Base-by-base conservation (phyloP, 2,113 vertebrate species). In the Trogon melanurus region DNA sequence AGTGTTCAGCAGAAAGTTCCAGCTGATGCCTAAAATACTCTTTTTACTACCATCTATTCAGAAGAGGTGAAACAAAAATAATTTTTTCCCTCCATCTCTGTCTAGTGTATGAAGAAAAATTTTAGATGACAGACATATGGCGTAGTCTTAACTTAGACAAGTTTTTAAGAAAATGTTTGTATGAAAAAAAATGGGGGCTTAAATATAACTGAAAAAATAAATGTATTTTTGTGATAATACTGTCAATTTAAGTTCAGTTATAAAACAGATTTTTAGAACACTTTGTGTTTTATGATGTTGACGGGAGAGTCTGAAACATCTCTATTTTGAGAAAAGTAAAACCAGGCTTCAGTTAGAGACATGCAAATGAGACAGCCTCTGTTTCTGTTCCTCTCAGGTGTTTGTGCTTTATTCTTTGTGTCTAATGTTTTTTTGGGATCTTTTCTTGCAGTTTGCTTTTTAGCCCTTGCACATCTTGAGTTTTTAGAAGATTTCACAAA, bases 251-350 rank as follows among this genome's bases (percentile, higher is more conserved):
- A 75, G 15, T 54, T 73, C 27, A 66, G 1, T 44, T 71, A 8
- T 62, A 78, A 74, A 62, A 0, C 8, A 64, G 23, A 19, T 50
- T 18, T 79, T 92, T 25, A 47, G 47, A 69, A 34, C 6, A 17
- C 23, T 73, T 30, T 47, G 29, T 56, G 45, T 60, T 86, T 58
- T 41, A 16, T 51, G 22, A 13, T 17, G 29, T 66, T 82, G 67
- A 73, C 56, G 12, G 45, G 22, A 53, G 11, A 32, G 15, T 50
- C 34, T 75, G 38, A 70, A 82, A 58, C 2, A 5, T 26, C 30
- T 75, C 62, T 83, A 13, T 60, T 74, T 95, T 88, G 81, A 76
- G 83, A 64, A 66, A 47, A 89, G 30, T 76, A 70, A 91, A 93
- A 22, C 30, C 64, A 93, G 44, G 50, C 56, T 88, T 96, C 88